Conservation (phyloP, 2,797 vertebrate species). For the Oryzias dopingdopingensis region DNA sequence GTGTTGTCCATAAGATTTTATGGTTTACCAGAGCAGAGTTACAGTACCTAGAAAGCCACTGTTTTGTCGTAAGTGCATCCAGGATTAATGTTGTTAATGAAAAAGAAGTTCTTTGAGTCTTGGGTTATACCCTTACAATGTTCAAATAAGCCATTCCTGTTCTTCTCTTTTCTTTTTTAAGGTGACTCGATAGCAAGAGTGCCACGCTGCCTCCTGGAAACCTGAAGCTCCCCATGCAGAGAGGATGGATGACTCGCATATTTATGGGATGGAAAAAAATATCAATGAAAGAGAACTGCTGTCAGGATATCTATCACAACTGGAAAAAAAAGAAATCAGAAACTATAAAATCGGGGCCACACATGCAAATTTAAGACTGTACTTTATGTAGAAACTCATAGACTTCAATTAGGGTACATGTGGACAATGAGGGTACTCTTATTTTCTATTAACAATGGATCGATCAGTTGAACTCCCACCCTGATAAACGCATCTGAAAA, state of each 20-base stretch:
- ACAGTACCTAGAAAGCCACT: neutral
- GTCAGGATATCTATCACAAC: conserved; percentile 58
- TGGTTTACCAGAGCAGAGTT: neutral
- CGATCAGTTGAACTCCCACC: conserved; percentile 23
- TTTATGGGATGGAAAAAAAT: conserved; percentile 47
- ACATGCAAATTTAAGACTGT: conserved; percentile 27
- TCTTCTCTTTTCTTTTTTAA: conserved; percentile 62
- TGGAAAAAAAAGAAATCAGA: conserved; percentile 46
- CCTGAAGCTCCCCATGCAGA: conserved; percentile 53
- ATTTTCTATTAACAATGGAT: conserved; percentile 39
- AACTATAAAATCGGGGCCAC: conserved; percentile 32
- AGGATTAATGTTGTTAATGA: conserved; percentile 13
- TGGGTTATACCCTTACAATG: conserved; percentile 25
- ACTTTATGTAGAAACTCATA: conserved; percentile 37
- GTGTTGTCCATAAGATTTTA: conserved; percentile 1
- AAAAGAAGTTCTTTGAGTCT: conserved; percentile 36
- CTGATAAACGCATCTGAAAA: conserved; percentile 49
- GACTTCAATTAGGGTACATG: conserved; percentile 53
- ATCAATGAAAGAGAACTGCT: conserved; percentile 43
- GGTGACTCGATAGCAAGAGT: conserved; percentile 93
- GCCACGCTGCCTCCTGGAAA: conserved; percentile 49
- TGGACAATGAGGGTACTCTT: conserved; percentile 43
- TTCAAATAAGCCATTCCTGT: conserved; percentile 24
- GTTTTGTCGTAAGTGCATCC: conserved; percentile 10
- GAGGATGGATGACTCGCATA: conserved; percentile 63